Conservation (phyloP, 2,113 vertebrate species). For the Neolamprologus variostigma region DNA sequence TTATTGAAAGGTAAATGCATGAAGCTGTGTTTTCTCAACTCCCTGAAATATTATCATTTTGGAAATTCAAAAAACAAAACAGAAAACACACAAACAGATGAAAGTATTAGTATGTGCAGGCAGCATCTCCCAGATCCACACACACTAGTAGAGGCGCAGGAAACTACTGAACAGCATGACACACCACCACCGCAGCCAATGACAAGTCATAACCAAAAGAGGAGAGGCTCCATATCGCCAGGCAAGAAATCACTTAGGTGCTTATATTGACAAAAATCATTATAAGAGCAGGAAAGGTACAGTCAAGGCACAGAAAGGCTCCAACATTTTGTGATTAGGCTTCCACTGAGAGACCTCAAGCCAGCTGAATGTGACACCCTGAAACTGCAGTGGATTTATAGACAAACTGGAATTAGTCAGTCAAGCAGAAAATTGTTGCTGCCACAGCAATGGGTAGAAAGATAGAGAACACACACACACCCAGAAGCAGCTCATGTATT, state of each 20-base stretch:
- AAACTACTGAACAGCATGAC: conserved; percentile 92
- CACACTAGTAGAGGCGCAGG: conserved; percentile 41
- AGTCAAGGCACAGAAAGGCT: conserved; percentile 48
- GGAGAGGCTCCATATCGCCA: conserved; percentile 8
- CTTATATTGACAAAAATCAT: conserved; percentile 21
- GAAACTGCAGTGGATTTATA: conserved; percentile 32
- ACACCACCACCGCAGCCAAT: conserved; percentile 88
- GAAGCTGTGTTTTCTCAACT: conserved; percentile 41
- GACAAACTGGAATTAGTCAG: conserved; percentile 39
- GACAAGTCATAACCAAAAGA: conserved; percentile 42
- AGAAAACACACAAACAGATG: conserved; percentile 20
- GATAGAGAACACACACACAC: conserved; percentile 42
- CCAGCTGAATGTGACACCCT: conserved; percentile 3
- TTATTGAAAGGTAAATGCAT: conserved; percentile 51
- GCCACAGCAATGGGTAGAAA: conserved; percentile 47
- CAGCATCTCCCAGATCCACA: conserved; percentile 34
- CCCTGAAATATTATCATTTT: conserved; percentile 36
- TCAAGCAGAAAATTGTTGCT: conserved; percentile 31
- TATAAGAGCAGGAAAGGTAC: conserved; percentile 32
- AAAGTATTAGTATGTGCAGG: conserved; percentile 48
- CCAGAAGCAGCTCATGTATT: conserved; percentile 41
- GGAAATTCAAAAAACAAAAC: not conserved
- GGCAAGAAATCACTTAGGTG: conserved; percentile 1
- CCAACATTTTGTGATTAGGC: conserved; percentile 31
- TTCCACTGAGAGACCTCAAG: not conserved